Percentiles rank a stretch among this genome's conserved stretches.
These are phyloP conservation scores for Hydraecia micacea DNA, from an alignment of 2,888 invertebrate species.

Conservation along the genomic window DNA sequence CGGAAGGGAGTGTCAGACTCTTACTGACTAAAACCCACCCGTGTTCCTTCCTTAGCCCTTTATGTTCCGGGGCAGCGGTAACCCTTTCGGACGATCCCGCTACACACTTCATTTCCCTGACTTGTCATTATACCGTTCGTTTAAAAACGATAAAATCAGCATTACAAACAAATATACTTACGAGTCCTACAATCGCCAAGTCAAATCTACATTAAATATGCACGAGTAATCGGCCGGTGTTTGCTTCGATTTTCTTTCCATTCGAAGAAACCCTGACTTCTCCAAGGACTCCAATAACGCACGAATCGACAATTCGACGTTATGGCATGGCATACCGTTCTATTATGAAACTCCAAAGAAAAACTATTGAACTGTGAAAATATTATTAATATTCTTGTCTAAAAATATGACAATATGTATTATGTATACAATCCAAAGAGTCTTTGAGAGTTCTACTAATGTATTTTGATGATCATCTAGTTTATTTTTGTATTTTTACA, in stretches of 20 bases:
- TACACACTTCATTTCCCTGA: too few species aligned
- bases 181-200: neutral
- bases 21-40: too few species aligned
- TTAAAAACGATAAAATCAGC: neutral
- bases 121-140: neutral
- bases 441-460: neutral
- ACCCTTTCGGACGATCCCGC: too few species aligned
- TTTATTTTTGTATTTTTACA: too few species aligned
- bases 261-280: conserved; percentile 40
- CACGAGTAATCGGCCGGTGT: conserved; percentile 12
- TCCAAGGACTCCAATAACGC: conserved; percentile 49
- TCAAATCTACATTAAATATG: conserved; percentile 33
- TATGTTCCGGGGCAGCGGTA: too few species aligned
- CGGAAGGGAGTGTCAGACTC: too few species aligned
- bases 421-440: too few species aligned
- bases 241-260: conserved; percentile 39
- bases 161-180: conserved; percentile 2
- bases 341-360: conserved; percentile 19
- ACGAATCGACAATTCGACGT: conserved; percentile 16
- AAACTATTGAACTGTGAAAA: conserved; percentile 3
- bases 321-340: conserved; percentile 16
- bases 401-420: neutral
- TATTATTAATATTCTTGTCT: neutral
- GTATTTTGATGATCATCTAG: too few species aligned
- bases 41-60: too few species aligned